phyloP scores from a whole-genome alignment of 2,797 vertebrate genomes.

The Gallirallus australis region DNA sequence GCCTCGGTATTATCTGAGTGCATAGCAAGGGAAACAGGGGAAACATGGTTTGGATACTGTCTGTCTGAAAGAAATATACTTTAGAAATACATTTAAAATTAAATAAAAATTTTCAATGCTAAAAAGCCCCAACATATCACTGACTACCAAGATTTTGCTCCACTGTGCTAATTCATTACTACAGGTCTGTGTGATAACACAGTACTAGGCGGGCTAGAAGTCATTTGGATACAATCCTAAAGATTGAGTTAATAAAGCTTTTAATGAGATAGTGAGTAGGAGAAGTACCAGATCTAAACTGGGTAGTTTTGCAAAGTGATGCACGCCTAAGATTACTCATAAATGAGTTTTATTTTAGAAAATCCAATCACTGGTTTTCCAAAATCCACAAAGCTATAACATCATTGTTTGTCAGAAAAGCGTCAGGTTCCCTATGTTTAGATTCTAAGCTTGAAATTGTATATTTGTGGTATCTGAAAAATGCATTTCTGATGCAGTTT shows the following conservation, averaged over 20 bases:
- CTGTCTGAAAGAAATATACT: not conserved
- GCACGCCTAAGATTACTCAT: not conserved
- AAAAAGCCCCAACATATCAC: not conserved
- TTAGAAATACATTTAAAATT: not conserved
- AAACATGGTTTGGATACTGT: not conserved
- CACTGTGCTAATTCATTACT: not conserved
- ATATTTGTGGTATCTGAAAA: not conserved
- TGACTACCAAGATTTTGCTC: not conserved
- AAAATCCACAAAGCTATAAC: not conserved
- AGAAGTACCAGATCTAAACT: not conserved
- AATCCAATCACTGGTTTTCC: not conserved
- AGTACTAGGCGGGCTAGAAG: not conserved
- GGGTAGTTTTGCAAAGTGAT: not conserved
- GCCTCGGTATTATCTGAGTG: not conserved
- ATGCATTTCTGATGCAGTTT: not conserved
- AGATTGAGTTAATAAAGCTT: not conserved
- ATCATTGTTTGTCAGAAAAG: not conserved
- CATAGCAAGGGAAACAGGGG: not conserved
- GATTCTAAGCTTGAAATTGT: not conserved
- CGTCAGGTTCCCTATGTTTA: not conserved
- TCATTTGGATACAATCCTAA: not conserved
- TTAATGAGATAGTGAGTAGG: not conserved
- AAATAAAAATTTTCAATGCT: not conserved
- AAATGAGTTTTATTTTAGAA: not conserved
- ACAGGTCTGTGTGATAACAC: not conserved